Conservation (phyloP, 2,113 vertebrate genomes). For the Clarias gariepinus region DNA sequence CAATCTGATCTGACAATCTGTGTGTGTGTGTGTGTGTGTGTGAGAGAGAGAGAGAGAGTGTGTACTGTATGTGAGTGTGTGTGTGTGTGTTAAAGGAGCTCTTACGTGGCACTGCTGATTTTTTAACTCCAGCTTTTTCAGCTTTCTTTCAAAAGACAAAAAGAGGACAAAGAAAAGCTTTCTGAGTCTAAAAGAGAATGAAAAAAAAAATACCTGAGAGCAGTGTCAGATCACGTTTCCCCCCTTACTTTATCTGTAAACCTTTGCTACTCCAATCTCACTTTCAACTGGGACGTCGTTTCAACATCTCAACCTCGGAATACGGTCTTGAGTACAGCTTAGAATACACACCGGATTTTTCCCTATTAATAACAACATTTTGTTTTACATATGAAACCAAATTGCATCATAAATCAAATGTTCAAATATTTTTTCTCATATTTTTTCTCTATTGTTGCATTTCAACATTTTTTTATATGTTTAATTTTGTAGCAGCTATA, state of each 20-base stretch:
- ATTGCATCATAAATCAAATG: no score
- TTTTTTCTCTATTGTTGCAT: not conserved
- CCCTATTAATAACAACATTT: not conserved
- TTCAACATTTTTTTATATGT: not conserved
- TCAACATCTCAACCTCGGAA: not conserved
- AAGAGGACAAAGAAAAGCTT: not conserved
- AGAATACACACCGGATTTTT: not conserved
- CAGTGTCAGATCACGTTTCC: not conserved
- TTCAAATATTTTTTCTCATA: not conserved
- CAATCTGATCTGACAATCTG: no score
- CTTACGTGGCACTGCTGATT: conserved; percentile 24
- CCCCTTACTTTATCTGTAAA: not conserved
- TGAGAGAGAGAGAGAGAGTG: no score
- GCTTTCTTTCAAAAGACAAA: not conserved
- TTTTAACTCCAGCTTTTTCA: not conserved
- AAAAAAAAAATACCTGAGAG: not conserved
- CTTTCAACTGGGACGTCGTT: not conserved
- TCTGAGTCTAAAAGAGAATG: not conserved
- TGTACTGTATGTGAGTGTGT: no score
- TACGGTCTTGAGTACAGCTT: not conserved
- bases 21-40: no score
- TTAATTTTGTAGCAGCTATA: not conserved
- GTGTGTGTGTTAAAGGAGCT: not conserved
- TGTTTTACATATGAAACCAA: not conserved
- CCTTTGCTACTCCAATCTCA: not conserved